These are phyloP conservation scores for Sebastes umbrosus DNA, from an alignment of 2,797 vertebrate species.

Conservation along the genomic window DNA sequence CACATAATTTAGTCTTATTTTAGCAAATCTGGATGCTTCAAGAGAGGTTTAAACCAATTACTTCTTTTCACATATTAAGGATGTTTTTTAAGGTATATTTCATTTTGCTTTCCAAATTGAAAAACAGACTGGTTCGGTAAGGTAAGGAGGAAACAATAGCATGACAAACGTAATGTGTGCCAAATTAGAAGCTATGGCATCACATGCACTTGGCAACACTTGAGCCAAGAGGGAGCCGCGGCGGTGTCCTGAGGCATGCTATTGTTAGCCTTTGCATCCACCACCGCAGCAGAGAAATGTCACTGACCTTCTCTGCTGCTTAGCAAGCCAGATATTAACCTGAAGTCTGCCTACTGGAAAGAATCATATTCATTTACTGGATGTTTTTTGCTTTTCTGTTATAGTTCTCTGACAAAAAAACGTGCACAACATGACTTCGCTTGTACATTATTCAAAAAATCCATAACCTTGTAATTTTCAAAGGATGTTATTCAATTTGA, in stretches of 20 bases:
- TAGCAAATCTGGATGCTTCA: background rate
- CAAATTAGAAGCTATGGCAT: slow-evolving; percentile 19
- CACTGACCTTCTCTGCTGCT: slow-evolving; percentile 28
- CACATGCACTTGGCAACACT: slow-evolving; percentile 24
- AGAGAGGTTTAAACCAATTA: background rate
- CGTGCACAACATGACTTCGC: background rate
- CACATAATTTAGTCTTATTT: background rate
- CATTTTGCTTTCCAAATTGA: background rate
- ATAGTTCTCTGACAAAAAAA: background rate
- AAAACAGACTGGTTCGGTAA: background rate
- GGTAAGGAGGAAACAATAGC: background rate
- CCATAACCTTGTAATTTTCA: slow-evolving; percentile 6
- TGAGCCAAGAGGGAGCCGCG: slow-evolving; percentile 17
- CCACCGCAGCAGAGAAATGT: slow-evolving; percentile 24
- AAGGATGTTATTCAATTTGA: slow-evolving; percentile 1
- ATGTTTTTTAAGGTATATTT: background rate
- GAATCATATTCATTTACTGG: background rate
- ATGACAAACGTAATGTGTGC: background rate
- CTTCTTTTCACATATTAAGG: background rate
- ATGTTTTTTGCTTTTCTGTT: background rate
- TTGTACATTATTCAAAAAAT: background rate
- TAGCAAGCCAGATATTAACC: background rate
- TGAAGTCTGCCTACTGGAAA: background rate
- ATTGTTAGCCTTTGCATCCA: slow-evolving; percentile 42
- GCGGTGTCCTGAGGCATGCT: slow-evolving; percentile 12